phyloP scores from a whole-genome alignment of 1,140 invertebrate species.

The Sycophaga agraensis region DNA sequence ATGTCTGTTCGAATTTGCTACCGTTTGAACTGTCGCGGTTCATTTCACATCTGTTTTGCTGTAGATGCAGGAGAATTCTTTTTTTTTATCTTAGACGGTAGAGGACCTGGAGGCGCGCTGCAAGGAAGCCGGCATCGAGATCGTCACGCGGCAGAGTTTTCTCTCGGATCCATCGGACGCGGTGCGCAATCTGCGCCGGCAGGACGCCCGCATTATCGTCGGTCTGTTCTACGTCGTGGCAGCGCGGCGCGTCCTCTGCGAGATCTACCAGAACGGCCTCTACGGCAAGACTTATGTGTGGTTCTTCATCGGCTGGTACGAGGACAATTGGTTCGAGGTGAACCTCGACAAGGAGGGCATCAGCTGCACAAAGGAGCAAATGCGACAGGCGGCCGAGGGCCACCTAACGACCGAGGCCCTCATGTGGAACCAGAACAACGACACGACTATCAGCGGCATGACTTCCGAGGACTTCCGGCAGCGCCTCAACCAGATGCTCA shows the following conservation, averaged over 20 bases:
- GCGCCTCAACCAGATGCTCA: slow-evolving; percentile 76
- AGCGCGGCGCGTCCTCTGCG: slow-evolving; percentile 92
- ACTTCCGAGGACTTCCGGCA: slow-evolving; percentile 75
- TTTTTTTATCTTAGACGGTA: slow-evolving; percentile 72
- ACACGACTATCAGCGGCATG: slow-evolving; percentile 93
- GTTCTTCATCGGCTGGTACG: slow-evolving; percentile 99
- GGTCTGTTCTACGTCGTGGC: slow-evolving; percentile 98
- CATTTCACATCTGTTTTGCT: no score
- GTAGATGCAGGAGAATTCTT: background rate
- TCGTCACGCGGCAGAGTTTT: slow-evolving; percentile 95
- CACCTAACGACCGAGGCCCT: slow-evolving; percentile 97
- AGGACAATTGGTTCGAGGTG: slow-evolving; percentile 97
- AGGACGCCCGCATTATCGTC: slow-evolving; percentile 96
- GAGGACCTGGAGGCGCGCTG: slow-evolving; percentile 95
- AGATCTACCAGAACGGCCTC: slow-evolving; percentile 92
- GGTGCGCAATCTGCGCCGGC: slow-evolving; percentile 86
- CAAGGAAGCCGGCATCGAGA: slow-evolving; percentile 90
- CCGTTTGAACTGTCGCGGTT: no score
- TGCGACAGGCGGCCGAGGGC: slow-evolving; percentile 91
- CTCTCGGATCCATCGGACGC: slow-evolving; percentile 95
- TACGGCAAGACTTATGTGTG: slow-evolving; percentile 97
- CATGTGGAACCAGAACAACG: slow-evolving; percentile 95
- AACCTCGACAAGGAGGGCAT: slow-evolving; percentile 86
- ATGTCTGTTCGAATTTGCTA: no score
- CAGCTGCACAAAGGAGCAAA: slow-evolving; percentile 90